These are phyloP conservation scores for Entomobrya multifasciata DNA, from an alignment of 2,888 invertebrate genomes.

Conservation along the genomic window DNA sequence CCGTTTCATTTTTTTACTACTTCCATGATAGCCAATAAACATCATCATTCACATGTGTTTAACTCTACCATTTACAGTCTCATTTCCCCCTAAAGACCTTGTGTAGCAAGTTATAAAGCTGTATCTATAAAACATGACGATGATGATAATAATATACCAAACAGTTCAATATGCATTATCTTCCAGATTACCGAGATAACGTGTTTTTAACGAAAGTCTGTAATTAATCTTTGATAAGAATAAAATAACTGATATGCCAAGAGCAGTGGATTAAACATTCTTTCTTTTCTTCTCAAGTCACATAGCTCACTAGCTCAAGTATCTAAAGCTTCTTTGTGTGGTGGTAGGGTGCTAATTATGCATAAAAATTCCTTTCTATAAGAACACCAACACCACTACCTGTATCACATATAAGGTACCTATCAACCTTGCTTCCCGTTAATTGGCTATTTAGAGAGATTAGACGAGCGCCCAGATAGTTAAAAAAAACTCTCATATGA, in stretches of 20 bases:
- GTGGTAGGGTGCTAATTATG: conserved; percentile 48
- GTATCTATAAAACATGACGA: not conserved
- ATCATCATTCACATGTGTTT: conserved; percentile 24
- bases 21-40: conserved; percentile 32
- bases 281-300: too few species aligned
- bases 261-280: not conserved
- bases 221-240: conserved; percentile 59
- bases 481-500: too few species aligned
- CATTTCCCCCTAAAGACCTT: not conserved
- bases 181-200: not conserved
- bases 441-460: conserved; percentile 36
- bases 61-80: not conserved
- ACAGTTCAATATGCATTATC: not conserved
- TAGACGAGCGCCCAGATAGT: not conserved
- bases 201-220: conserved; percentile 51
- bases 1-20: conserved; percentile 42
- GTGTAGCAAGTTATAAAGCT: not conserved
- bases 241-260: not conserved
- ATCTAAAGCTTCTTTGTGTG: not conserved
- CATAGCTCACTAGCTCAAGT: too few species aligned
- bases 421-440: conserved; percentile 1
- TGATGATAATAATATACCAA: too few species aligned
- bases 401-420: conserved; percentile 8
- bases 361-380: conserved; percentile 38
- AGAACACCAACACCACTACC: conserved; percentile 4